Base-by-base conservation (phyloP, 2,888 invertebrate species). In the Synanthedon formicaeformis region DNA sequence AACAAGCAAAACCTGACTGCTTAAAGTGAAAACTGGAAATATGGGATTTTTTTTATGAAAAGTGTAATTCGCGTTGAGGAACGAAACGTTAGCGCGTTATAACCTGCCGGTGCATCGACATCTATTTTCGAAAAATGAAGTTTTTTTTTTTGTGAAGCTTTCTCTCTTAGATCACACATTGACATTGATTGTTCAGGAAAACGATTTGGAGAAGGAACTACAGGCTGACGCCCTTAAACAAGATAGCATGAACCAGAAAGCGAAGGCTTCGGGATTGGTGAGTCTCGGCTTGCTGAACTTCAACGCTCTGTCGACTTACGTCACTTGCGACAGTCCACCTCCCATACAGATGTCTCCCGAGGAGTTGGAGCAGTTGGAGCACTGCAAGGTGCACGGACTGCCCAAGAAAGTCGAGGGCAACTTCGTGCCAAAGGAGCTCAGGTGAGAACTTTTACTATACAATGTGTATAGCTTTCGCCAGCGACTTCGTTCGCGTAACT, bases 261-360 rank as follows among this genome's bases (percentile, higher is more conserved):
- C 80, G 0, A 85, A 85, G 54, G 84, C 82, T 0, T 68, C 71
- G 8, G 78, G 77, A 13, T 70, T 87, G 0, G 73, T 72, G 0
- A 79, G 80, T 40, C 64, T 87, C 0, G 87, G 87, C 0, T 64
- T 87, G 0, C 55, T 88, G 23, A 88, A 88, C 66, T 85, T 88
- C 70, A 85, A 88, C 62, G 86, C 88, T 6, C 70, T 91, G 4
- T 90, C 89, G 0, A 89, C 91, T 0, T 92, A 92, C 64, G 91
- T 93, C 50, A 91, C 92, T 40, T 94, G 94, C 62, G 95, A 95
- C 69, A 94, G 94, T 61, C 94, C 95, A 0, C 92, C 94, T 48
- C 94, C 95, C 1, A 88, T 95, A 64, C 92, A 94, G 66, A 92
- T 95, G 89, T 91, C 94, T 0, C 89, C 91, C 0, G 94, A 94